A percentile compares a stretch with the other conserved stretches of the same genome.
These are phyloP conservation scores for Noctua janthe DNA, from an alignment of 2,888 invertebrate genomes.

Conservation along the genomic window DNA sequence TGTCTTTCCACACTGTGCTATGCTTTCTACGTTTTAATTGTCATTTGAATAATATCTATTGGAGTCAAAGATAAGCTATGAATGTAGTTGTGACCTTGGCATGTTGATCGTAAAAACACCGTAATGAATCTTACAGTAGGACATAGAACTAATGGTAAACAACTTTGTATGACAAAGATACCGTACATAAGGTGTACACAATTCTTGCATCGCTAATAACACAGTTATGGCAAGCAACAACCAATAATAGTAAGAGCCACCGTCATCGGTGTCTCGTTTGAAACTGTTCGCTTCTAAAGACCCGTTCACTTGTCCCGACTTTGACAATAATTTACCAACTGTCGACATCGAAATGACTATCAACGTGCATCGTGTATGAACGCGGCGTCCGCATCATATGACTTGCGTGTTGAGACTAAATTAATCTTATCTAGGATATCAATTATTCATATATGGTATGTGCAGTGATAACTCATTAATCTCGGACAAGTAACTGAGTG, in stretches of 20 bases:
- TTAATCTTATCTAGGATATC: slow-evolving; percentile 41
- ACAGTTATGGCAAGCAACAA: neutral
- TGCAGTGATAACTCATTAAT: slow-evolving; percentile 51
- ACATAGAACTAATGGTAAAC: slow-evolving; percentile 5
- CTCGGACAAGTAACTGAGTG: slow-evolving; percentile 38
- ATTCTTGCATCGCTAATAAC: neutral
- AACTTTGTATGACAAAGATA: slow-evolving; percentile 14
- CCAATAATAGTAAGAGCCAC: neutral
- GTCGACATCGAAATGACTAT: slow-evolving; percentile 7
- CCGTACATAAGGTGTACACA: slow-evolving; percentile 6
- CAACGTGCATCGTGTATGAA: slow-evolving; percentile 18
- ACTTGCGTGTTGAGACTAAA: slow-evolving; percentile 41
- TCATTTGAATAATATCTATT: slow-evolving; percentile 1
- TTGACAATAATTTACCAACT: neutral
- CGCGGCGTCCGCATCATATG: neutral
- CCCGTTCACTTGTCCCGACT: neutral
- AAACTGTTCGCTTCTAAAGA: slow-evolving; percentile 3
- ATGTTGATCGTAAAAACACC: neutral
- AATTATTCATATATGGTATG: slow-evolving; percentile 54
- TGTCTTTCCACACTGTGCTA: slow-evolving; percentile 28
- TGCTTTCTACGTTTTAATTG: slow-evolving; percentile 26
- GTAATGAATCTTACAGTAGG: slow-evolving; percentile 8
- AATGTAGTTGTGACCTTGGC: neutral
- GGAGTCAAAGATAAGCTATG: neutral
- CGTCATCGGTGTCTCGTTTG: neutral